Conservation (phyloP, 2,888 invertebrate species). For the Drosophila yooni region DNA sequence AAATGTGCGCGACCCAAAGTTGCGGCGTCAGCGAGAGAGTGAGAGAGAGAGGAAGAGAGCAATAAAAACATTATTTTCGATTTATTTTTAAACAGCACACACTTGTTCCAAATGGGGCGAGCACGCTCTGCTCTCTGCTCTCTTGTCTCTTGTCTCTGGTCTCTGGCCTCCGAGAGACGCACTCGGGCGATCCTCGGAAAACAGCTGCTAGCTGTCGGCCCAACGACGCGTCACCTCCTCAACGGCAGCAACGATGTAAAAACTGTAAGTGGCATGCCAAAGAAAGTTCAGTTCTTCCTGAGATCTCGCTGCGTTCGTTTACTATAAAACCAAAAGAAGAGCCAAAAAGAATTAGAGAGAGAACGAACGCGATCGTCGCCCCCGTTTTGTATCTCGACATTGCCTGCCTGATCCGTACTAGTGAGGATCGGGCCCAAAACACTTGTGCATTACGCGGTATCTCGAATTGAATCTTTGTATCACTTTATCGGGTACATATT, state of each 20-base stretch:
- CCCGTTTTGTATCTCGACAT: slow-evolving; percentile 10
- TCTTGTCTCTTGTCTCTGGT: slow-evolving; percentile 3
- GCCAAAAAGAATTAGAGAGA: neutral
- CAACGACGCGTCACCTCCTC: slow-evolving; percentile 61
- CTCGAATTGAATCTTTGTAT: slow-evolving; percentile 18
- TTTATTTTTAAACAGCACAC: slow-evolving; percentile 83
- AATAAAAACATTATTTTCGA: slow-evolving; percentile 76
- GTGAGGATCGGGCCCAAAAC: slow-evolving; percentile 55
- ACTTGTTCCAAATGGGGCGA: slow-evolving; percentile 78
- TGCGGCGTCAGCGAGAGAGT: slow-evolving; percentile 21
- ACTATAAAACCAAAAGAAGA: neutral
- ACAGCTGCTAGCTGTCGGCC: slow-evolving; percentile 69
- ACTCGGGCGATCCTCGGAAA: slow-evolving; percentile 64
- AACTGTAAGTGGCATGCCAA: slow-evolving; percentile 83
- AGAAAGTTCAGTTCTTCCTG: slow-evolving; percentile 84
- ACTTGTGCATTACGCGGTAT: slow-evolving; percentile 48
- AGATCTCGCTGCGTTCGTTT: slow-evolving; percentile 83
- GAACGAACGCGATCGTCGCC: slow-evolving; percentile 48
- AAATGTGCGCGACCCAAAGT: slow-evolving; percentile 46
- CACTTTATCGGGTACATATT: slow-evolving; percentile 5
- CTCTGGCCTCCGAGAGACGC: slow-evolving; percentile 10
- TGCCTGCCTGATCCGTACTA: slow-evolving; percentile 35
- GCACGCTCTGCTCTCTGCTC: slow-evolving; percentile 21
- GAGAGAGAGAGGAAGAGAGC: slow-evolving; percentile 41
- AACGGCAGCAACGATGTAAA: slow-evolving; percentile 65